Conservation (phyloP, 2,113 vertebrate species). For the Deroptyus accipitrinus region DNA sequence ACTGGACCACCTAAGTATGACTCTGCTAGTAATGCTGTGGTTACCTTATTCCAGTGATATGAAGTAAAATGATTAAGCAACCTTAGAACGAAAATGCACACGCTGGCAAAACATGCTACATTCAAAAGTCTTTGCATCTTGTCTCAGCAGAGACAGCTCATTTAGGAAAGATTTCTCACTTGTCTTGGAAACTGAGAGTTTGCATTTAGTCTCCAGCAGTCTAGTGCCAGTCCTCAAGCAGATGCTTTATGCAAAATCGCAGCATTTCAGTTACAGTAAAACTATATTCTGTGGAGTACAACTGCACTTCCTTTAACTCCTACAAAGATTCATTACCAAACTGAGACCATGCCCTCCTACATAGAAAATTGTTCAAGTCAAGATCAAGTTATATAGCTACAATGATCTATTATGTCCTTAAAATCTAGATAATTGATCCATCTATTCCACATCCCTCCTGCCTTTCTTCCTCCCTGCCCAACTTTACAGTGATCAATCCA, state of each 20-base stretch:
- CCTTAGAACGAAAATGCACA: background rate
- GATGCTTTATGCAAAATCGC: background rate
- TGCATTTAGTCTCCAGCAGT: background rate
- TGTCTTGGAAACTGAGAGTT: background rate
- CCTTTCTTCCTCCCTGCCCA: background rate
- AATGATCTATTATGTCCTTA: background rate
- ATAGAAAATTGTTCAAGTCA: background rate
- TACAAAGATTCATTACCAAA: background rate
- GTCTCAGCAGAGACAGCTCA: background rate
- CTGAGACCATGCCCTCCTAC: background rate
- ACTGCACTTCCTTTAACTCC: background rate
- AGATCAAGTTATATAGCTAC: background rate
- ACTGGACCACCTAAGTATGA: background rate
- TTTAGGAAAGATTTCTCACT: background rate
- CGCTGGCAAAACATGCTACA: background rate
- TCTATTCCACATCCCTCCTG: background rate
- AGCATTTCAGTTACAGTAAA: background rate
- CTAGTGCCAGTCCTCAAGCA: background rate
- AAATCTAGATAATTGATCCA: background rate
- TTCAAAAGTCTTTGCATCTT: background rate
- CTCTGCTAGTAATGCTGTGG: background rate
- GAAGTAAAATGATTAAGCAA: background rate
- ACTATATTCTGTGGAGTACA: background rate
- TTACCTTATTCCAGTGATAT: background rate
- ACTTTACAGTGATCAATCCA: background rate